A percentile compares a stretch with the other conserved stretches of the same genome.
Conservation (phyloP, 2,888 invertebrate species). For the Punctoribates punctum region DNA sequence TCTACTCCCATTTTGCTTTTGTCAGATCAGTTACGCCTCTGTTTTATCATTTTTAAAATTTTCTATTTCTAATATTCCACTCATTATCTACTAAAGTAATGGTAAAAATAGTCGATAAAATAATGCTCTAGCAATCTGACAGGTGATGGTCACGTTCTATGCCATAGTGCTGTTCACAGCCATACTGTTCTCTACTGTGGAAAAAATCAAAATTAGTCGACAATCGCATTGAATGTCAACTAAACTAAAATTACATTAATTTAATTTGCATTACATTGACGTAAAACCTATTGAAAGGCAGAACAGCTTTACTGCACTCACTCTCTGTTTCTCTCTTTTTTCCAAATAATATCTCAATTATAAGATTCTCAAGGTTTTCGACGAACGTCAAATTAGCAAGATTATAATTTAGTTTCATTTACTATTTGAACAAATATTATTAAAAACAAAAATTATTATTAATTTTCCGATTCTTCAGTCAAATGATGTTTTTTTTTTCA, state of each 20-base stretch:
- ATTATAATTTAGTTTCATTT: not conserved
- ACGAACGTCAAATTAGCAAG: not conserved
- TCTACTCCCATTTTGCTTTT: not conserved
- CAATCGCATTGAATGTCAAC: not conserved
- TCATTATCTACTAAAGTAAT: not conserved
- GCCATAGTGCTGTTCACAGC: not conserved
- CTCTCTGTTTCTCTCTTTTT: not conserved
- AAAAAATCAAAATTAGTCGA: too few species aligned
- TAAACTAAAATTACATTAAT: constrained; percentile 3
- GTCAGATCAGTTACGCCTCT: constrained; percentile 12
- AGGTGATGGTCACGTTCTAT: constrained; percentile 15
- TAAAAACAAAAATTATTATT: not conserved
- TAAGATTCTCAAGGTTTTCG: constrained; percentile 10
- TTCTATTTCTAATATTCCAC: not conserved
- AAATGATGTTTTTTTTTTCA: not conserved
- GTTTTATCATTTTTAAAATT: not conserved
- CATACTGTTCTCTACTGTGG: not conserved
- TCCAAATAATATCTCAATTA: not conserved
- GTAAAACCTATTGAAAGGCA: not conserved
- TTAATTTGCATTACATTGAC: not conserved
- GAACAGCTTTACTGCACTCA: not conserved
- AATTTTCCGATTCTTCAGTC: not conserved
- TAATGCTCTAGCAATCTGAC: not conserved
- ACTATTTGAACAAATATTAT: not conserved
- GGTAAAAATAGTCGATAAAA: not conserved